phyloP scores from a whole-genome alignment of 2,888 invertebrate genomes.

The Dryocosmus kuriphilus region DNA sequence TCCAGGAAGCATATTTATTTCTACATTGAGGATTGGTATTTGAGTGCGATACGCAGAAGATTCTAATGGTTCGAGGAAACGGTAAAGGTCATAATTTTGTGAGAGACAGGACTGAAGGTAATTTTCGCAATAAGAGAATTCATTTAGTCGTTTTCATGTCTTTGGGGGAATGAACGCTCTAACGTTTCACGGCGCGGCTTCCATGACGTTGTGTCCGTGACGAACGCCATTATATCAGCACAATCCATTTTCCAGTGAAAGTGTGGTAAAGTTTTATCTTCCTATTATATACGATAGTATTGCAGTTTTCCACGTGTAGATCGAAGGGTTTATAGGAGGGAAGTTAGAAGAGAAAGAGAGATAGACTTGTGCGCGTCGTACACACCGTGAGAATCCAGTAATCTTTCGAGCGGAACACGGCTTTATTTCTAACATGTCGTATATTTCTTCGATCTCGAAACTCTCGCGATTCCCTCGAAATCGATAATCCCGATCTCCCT shows the following conservation, averaged over 20 bases:
- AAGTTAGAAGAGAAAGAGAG: constrained; percentile 34
- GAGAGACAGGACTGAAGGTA: neutral
- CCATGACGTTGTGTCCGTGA: neutral
- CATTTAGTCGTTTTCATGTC: constrained; percentile 19
- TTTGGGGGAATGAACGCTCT: neutral
- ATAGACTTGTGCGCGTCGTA: constrained; percentile 48
- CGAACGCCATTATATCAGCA: constrained; percentile 31
- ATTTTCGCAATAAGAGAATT: constrained; percentile 18
- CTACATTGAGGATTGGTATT: too few species aligned
- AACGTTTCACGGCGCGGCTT: neutral
- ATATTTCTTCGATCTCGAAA: constrained; percentile 27
- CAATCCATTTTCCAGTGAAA: constrained; percentile 27
- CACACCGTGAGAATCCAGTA: constrained; percentile 48
- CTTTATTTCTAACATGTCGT: constrained; percentile 49
- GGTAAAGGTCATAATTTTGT: too few species aligned
- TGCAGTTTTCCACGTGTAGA: constrained; percentile 9
- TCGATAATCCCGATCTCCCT: constrained; percentile 9
- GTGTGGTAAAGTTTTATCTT: constrained; percentile 43
- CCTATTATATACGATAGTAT: constrained; percentile 41
- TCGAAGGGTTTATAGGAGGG: constrained; percentile 26
- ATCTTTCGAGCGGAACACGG: constrained; percentile 50
- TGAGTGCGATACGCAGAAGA: too few species aligned
- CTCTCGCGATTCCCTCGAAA: constrained; percentile 22
- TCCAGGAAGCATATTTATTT: too few species aligned
- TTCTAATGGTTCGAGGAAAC: too few species aligned